A percentile compares a stretch with the other conserved stretches of the same genome.
Evolutionary conservation across 2,113 vertebrate genomes (phyloP).

Genomic region (Limnothrissa miodon): DNA sequence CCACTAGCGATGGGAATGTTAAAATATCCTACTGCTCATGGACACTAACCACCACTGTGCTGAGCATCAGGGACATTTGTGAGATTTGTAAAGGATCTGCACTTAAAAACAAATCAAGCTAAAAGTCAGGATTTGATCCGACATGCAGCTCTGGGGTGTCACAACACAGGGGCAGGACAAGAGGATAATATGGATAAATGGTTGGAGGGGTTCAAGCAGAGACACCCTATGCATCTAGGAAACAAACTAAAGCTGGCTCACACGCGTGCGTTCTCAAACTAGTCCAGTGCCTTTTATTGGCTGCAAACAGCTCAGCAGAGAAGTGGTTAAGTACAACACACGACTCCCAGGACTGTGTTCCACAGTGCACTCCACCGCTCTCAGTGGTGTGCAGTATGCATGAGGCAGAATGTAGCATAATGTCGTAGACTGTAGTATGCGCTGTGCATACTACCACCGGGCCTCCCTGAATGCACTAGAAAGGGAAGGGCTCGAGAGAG

Average conservation of each 20-base stretch:
- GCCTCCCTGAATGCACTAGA: neutral
- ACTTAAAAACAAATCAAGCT: neutral
- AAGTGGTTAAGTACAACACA: conserved; percentile 41
- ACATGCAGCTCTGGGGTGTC: neutral
- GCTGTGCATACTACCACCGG: neutral
- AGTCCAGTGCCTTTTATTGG: neutral
- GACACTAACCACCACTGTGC: conserved; percentile 47
- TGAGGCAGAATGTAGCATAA: neutral
- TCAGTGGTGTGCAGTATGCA: neutral
- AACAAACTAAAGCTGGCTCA: neutral
- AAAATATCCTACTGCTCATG: conserved; percentile 17
- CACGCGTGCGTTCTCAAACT: conserved; percentile 1
- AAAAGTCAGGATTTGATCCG: neutral
- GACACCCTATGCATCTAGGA: neutral
- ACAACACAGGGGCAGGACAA: conserved; percentile 28
- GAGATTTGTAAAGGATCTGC: neutral
- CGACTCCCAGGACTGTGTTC: conserved; percentile 37
- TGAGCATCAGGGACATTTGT: neutral
- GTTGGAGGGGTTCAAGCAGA: neutral
- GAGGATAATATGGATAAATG: neutral
- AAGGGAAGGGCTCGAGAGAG: neutral
- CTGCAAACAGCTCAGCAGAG: conserved; percentile 35
- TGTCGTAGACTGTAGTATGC: neutral
- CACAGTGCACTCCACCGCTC: conserved; percentile 7
- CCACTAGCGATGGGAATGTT: neutral